Evolutionary conservation across 2,113 vertebrate species (phyloP).

Genomic region (Melierax canorus): DNA sequence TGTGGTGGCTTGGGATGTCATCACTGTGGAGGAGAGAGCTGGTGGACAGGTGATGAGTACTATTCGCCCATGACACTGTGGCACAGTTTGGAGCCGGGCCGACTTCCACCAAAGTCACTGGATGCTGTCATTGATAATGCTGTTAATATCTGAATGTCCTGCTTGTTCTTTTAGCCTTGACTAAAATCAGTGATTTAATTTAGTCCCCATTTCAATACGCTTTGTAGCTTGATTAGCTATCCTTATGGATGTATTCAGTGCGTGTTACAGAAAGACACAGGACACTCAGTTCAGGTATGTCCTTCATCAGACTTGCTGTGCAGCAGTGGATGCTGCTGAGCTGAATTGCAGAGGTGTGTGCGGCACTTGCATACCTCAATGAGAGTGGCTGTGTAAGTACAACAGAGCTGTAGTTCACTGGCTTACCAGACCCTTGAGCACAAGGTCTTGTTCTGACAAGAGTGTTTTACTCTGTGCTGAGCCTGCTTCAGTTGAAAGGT

Average conservation of each 20-base stretch:
- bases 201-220: neutral
- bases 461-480: neutral
- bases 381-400: neutral
- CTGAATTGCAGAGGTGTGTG: neutral
- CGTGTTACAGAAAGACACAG: neutral
- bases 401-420: neutral
- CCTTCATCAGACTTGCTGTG: neutral
- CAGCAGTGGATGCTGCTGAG: neutral
- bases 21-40: neutral
- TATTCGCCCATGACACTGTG: neutral
- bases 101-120: neutral
- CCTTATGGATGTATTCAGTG: neutral
- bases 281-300: neutral
- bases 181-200: neutral
- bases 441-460: neutral
- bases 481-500: neutral
- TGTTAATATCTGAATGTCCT: neutral
- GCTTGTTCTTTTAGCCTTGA: neutral
- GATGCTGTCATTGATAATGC: neutral
- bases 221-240: neutral
- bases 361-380: neutral
- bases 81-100: rapidly evolving
- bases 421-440: neutral
- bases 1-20: neutral
- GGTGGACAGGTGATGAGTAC: neutral